These are phyloP conservation scores for Saccopteryx bilineata DNA, from an alignment of 2,113 vertebrate species.

Conservation along the genomic window DNA sequence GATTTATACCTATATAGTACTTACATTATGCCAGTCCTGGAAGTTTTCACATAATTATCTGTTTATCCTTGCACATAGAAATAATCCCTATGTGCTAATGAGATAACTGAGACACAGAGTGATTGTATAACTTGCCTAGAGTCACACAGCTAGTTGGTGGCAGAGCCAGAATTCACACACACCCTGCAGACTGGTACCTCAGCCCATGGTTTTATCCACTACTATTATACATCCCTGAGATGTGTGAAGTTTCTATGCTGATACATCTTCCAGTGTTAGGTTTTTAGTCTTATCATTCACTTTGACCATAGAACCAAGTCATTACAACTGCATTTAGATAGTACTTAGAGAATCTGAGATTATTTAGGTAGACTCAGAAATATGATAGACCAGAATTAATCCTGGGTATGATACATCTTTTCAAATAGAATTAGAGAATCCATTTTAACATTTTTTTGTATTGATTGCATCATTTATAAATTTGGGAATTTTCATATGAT, in stretches of 20 bases:
- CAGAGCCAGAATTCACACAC: neutral
- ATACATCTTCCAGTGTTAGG: neutral
- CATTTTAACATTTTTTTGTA: neutral
- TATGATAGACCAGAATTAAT: neutral
- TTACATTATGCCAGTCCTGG: neutral
- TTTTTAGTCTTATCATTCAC: neutral
- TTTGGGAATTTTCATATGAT: neutral
- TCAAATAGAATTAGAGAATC: neutral
- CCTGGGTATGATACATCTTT: neutral
- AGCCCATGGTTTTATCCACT: neutral
- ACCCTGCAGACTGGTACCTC: neutral
- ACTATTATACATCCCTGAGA: neutral
- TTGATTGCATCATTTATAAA: constrained; percentile 48
- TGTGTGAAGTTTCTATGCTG: neutral
- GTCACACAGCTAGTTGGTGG: neutral
- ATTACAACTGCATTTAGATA: neutral
- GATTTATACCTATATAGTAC: neutral
- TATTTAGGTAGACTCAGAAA: neutral
- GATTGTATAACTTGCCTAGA: neutral
- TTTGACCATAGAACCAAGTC: neutral
- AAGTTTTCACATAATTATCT: neutral
- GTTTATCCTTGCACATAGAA: neutral
- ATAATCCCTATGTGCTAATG: neutral
- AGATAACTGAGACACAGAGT: neutral
- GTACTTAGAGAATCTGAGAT: neutral